Base-by-base conservation (phyloP, 2,888 invertebrate species). In the Carabus problematicus region DNA sequence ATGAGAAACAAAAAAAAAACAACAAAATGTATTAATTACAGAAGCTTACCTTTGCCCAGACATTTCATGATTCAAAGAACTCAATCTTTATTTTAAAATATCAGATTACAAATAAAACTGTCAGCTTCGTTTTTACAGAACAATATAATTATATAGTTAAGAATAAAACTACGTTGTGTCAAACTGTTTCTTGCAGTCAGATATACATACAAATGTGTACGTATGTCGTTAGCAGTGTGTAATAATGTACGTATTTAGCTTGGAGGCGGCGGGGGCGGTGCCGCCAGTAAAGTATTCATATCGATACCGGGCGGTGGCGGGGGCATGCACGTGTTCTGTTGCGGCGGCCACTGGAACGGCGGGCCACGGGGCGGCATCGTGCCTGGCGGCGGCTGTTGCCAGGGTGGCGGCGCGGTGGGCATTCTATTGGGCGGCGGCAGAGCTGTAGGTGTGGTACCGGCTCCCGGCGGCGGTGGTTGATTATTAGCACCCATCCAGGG, bases 221-320 rank as follows among this genome's bases (percentile, higher is more conserved):
- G 29, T 29, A 29, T 6, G 6, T 29, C 29, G 3, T 2, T 29
- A 29, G 29, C 6, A 29, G 6, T 6, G 29, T 29, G 29, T 29
- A 29, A 29, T 29, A n/a, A 29, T 6, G 29, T 29, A 29, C 29
- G 29, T 29, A 60, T 49, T 69, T 69, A 74, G 66, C 73, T 72
- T 41, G 86, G 87, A 0, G 90, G 90, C 2, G 91, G 90, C 11
- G 90, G 90, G 4, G 90, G 90, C 2, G 90, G 91, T 39, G 90
- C 89, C 56, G 88, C 85, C 56, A 88, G 77, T 59, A 90, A 77
- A 56, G 83, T 82, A 60, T 84, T 84, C 66, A 86, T 82, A 74
- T 86, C 86, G 60, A 86, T 85, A 11, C 86, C 86, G 14, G 85
- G 86, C 18, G 82, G 82, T 3, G 82, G 82, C 2, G 81, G 82